Percentiles rank a stretch among this genome's conserved stretches.
phyloP scores from a whole-genome alignment of 2,888 invertebrate genomes.

The Mimas tiliae region DNA sequence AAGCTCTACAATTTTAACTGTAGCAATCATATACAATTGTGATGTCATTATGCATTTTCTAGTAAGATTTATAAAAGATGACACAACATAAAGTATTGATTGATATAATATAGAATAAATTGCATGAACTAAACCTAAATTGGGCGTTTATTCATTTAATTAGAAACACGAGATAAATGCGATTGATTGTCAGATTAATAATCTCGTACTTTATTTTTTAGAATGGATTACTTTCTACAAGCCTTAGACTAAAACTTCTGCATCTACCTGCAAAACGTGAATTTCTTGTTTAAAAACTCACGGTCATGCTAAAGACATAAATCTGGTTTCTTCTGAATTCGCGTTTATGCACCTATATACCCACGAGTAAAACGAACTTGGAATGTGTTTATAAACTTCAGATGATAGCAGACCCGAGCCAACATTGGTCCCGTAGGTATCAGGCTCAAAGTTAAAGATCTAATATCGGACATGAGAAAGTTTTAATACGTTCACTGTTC shows the following conservation, averaged over 20 bases:
- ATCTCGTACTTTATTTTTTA: not conserved
- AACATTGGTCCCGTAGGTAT: not conserved
- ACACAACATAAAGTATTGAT: too few species aligned
- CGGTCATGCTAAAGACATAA: not conserved
- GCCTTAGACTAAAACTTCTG: not conserved
- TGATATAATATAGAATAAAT: too few species aligned
- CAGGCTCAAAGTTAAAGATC: slow-evolving; percentile 12
- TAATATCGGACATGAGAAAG: slow-evolving; percentile 56
- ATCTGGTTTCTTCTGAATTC: slow-evolving; percentile 10
- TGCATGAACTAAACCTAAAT: too few species aligned
- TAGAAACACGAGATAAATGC: too few species aligned
- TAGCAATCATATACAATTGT: not conserved
- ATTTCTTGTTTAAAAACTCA: slow-evolving; percentile 15
- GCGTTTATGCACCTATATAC: not conserved
- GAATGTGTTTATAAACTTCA: not conserved
- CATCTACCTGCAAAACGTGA: slow-evolving; percentile 10
- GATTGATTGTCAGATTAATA: too few species aligned
- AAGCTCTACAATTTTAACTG: slow-evolving; percentile 4
- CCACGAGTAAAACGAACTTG: not conserved
- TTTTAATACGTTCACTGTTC: slow-evolving; percentile 57
- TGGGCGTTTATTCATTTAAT: too few species aligned
- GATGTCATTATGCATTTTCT: not conserved
- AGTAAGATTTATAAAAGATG: not conserved
- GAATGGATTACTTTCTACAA: slow-evolving; percentile 13
- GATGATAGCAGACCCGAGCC: not conserved